Percentiles rank a stretch among this genome's conserved stretches.
These are phyloP conservation scores for Zoanthus gigantus DNA, from an alignment of 92 coral and sea anemone species.

Conservation along the genomic window DNA sequence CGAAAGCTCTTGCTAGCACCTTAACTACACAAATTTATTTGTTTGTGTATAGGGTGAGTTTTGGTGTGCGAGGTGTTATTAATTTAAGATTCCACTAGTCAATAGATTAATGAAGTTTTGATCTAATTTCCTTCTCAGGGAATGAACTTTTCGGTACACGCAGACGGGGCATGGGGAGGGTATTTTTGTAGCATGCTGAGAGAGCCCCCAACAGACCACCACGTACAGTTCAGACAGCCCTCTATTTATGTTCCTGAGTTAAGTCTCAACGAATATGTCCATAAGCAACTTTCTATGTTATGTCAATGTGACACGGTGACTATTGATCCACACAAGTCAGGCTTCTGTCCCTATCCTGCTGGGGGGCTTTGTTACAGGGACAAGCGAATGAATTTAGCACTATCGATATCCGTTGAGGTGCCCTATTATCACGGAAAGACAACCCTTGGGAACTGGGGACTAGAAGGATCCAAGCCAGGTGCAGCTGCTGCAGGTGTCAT, in stretches of 20 bases:
- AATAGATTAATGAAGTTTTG: background rate
- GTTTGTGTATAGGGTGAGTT: no score
- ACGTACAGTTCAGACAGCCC: background rate
- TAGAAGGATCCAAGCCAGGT: constrained; percentile 79
- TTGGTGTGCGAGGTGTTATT: no score
- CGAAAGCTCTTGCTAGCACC: no score
- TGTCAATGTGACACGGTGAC: constrained; percentile 85
- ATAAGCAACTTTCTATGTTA: constrained; percentile 66
- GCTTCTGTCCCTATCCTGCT: constrained; percentile 69
- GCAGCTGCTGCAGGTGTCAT: constrained; percentile 89
- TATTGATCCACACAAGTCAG: constrained; percentile 94
- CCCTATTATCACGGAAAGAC: constrained; percentile 75
- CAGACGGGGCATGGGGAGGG: constrained; percentile 97
- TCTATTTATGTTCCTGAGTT: constrained; percentile 82
- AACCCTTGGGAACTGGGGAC: constrained; percentile 64
- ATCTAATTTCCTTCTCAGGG: constrained; percentile 49
- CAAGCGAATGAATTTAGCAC: constrained; percentile 79
- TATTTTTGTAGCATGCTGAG: constrained; percentile 92
- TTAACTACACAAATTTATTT: no score
- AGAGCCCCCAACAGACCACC: constrained; percentile 55
- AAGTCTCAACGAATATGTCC: constrained; percentile 69
- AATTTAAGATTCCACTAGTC: no score
- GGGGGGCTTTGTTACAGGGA: constrained; percentile 94
- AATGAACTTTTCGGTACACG: constrained; percentile 69
- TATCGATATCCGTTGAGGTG: constrained; percentile 76